Percentiles rank a stretch among this genome's conserved stretches.
These are phyloP conservation scores for Gymnopithys bicolor DNA, from an alignment of 2,797 vertebrate genomes.

Conservation along the genomic window DNA sequence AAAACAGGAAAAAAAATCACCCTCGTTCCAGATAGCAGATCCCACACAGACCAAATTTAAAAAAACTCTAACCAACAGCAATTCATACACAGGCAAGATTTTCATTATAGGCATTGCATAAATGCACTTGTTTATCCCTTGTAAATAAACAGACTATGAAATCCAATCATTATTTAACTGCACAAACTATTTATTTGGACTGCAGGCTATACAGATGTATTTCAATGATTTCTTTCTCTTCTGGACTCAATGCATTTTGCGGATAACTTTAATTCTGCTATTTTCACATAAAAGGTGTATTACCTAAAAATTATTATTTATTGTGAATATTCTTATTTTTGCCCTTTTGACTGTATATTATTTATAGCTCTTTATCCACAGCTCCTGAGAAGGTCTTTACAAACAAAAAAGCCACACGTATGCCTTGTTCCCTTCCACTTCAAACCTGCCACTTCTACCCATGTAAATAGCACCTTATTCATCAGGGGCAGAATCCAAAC, in stretches of 20 bases:
- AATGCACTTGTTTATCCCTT: background rate
- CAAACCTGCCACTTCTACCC: background rate
- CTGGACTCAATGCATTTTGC: background rate
- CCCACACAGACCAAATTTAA: background rate
- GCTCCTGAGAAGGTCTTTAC: background rate
- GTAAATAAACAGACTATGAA: conserved; percentile 11
- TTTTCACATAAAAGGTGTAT: background rate
- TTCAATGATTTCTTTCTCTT: background rate
- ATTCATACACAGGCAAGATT: background rate
- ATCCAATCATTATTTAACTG: conserved; percentile 1
- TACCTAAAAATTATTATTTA: background rate
- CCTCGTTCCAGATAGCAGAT: background rate
- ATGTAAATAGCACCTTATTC: background rate
- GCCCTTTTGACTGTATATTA: background rate
- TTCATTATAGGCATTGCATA: background rate
- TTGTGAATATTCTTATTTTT: background rate
- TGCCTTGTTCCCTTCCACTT: background rate
- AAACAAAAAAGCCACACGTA: background rate
- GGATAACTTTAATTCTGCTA: background rate
- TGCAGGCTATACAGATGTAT: background rate
- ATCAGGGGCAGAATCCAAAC: background rate
- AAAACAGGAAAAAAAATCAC: background rate
- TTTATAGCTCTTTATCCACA: background rate
- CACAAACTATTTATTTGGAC: background rate
- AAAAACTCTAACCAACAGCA: background rate